These are phyloP conservation scores for Anseranas semipalmata DNA, from an alignment of 2,113 vertebrate genomes.

Conservation along the genomic window DNA sequence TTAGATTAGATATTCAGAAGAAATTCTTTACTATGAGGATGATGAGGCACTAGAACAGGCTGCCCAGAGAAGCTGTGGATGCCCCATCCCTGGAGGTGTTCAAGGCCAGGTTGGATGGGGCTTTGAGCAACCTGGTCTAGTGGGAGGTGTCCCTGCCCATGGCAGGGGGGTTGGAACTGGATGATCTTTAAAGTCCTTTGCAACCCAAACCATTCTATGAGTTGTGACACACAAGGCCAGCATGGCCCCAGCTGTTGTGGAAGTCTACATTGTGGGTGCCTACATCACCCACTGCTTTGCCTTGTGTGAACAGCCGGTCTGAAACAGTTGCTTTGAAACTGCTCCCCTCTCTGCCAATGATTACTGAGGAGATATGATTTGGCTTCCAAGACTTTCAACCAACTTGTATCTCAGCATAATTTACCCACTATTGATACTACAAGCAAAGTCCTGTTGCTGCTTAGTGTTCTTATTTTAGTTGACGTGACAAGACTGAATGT, in stretches of 20 bases:
- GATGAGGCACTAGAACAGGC: neutral
- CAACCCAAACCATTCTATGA: neutral
- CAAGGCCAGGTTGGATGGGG: neutral
- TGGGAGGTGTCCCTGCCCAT: neutral
- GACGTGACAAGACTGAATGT: neutral
- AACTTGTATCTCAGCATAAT: neutral
- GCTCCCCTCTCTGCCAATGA: neutral
- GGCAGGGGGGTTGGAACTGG: neutral
- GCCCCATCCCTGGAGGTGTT: neutral
- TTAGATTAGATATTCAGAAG: neutral
- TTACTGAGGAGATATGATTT: neutral
- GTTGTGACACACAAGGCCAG: neutral
- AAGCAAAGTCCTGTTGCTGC: neutral
- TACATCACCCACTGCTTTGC: neutral
- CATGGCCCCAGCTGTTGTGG: neutral
- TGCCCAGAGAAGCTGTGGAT: neutral
- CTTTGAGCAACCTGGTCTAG: neutral
- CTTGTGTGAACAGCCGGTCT: neutral
- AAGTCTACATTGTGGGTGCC: fast-evolving
- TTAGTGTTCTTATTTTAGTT: neutral
- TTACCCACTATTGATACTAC: neutral
- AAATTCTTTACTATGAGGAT: neutral
- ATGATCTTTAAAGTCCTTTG: neutral
- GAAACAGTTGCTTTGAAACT: fast-evolving
- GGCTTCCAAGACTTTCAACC: neutral